These are phyloP conservation scores for Strigamia transsilvanica DNA, from an alignment of 2,888 invertebrate species.

Conservation along the genomic window DNA sequence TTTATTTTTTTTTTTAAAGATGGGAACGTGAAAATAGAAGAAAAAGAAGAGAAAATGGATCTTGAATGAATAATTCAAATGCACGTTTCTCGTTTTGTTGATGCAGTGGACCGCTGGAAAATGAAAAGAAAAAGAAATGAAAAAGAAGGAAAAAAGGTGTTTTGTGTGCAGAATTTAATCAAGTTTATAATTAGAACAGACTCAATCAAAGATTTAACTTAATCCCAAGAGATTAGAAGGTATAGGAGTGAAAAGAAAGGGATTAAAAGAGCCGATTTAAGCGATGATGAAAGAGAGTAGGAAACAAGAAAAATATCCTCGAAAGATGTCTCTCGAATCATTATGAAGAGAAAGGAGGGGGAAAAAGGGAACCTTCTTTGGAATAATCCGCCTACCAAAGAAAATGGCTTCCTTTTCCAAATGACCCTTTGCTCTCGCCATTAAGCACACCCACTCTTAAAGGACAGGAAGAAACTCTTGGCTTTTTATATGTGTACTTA, in stretches of 20 bases:
- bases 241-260: slow-evolving; percentile 25
- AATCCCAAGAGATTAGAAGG: neutral
- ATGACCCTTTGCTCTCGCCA: slow-evolving; percentile 30
- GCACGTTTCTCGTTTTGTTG: slow-evolving; percentile 25
- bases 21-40: neutral
- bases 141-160: neutral
- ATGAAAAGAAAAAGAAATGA: neutral
- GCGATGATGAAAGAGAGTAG: slow-evolving; percentile 11
- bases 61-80: slow-evolving; percentile 24
- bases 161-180: slow-evolving; percentile 1
- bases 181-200: slow-evolving; percentile 15
- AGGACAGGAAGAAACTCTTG: slow-evolving; percentile 30
- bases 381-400: slow-evolving; percentile 26
- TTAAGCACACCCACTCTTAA: slow-evolving; percentile 19
- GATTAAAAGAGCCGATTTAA: slow-evolving; percentile 19
- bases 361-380: slow-evolving; percentile 14
- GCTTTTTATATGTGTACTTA: slow-evolving; percentile 17
- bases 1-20: neutral
- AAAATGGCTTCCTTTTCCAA: slow-evolving; percentile 26
- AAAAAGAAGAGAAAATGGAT: neutral
- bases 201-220: slow-evolving; percentile 27
- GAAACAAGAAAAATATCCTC: slow-evolving; percentile 9
- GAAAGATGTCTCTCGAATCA: slow-evolving; percentile 16
- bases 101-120: slow-evolving; percentile 22
- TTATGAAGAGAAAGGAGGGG: neutral